Evolutionary conservation across 2,888 invertebrate species (phyloP).

Genomic region (Melanargia galathea): DNA sequence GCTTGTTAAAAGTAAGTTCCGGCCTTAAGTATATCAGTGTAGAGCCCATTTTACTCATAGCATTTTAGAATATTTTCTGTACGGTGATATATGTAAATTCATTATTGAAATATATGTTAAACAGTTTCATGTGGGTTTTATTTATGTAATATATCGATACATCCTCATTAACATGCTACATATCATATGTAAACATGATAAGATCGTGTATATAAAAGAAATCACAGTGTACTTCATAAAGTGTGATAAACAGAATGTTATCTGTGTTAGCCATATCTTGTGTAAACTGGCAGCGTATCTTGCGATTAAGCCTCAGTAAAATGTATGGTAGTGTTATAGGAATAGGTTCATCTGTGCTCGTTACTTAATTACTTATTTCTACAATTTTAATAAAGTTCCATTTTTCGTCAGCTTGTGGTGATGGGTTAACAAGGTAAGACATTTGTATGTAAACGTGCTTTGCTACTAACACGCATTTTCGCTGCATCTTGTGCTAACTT

Average conservation of each 20-base stretch:
- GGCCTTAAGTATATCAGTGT: constrained; percentile 24
- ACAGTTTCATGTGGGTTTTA: constrained; percentile 76
- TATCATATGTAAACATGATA: constrained; percentile 28
- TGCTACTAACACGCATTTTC: constrained; percentile 61
- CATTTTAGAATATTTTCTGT: constrained; percentile 59
- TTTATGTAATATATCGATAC: constrained; percentile 59
- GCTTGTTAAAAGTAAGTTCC: neutral
- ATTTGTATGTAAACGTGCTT: constrained; percentile 54
- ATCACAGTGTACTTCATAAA: constrained; percentile 44
- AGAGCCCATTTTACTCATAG: constrained; percentile 48
- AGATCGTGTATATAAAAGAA: constrained; percentile 36
- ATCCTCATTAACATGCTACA: constrained; percentile 40
- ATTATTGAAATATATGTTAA: constrained; percentile 79
- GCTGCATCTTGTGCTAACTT: constrained; percentile 54
- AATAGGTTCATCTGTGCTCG: constrained; percentile 39
- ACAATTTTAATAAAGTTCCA: constrained; percentile 49
- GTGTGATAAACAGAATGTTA: constrained; percentile 45
- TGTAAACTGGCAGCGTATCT: constrained; percentile 56
- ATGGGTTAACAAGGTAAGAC: constrained; percentile 75
- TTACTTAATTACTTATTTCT: constrained; percentile 41
- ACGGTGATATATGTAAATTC: constrained; percentile 77
- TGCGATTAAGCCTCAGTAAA: constrained; percentile 46
- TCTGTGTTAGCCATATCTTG: constrained; percentile 54
- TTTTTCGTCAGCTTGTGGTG: constrained; percentile 68
- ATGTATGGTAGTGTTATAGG: constrained; percentile 38